phyloP scores from a whole-genome alignment of 2,888 invertebrate species.

The Apamea anceps region DNA sequence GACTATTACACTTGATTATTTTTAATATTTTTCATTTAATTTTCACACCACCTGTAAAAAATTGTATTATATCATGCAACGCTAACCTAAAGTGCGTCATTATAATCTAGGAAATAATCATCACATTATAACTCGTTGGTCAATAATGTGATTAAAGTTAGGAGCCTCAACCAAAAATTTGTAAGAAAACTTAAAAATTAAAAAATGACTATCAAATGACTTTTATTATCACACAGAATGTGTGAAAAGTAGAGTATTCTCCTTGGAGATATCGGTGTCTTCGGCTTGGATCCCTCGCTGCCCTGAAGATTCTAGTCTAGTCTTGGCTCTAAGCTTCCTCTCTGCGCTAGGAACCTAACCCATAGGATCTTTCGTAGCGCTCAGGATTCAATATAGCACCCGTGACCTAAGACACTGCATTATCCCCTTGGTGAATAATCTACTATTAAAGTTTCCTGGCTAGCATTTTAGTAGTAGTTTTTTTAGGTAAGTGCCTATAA shows the following conservation, averaged over 20 bases:
- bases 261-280: background rate
- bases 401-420: background rate
- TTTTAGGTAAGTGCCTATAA: background rate
- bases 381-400: background rate
- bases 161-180: background rate
- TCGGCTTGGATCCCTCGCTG: background rate
- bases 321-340: background rate
- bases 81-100: background rate
- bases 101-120: background rate
- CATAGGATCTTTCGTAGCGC: background rate
- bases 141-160: background rate
- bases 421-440: background rate
- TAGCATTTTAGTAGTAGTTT: background rate
- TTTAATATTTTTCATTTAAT: conserved; percentile 5
- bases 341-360: background rate
- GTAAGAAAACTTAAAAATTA: background rate
- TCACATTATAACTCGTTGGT: background rate
- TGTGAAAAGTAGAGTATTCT: background rate
- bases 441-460: background rate
- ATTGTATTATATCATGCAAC: background rate
- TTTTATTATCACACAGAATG: background rate
- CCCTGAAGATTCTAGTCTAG: background rate
- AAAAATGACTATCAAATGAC: background rate
- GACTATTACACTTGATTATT: background rate
- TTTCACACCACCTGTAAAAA: background rate